Percentiles rank a stretch among this genome's conserved stretches.
Conservation (phyloP, 2,888 invertebrate genomes). For the Epistrophe grossulariae region DNA sequence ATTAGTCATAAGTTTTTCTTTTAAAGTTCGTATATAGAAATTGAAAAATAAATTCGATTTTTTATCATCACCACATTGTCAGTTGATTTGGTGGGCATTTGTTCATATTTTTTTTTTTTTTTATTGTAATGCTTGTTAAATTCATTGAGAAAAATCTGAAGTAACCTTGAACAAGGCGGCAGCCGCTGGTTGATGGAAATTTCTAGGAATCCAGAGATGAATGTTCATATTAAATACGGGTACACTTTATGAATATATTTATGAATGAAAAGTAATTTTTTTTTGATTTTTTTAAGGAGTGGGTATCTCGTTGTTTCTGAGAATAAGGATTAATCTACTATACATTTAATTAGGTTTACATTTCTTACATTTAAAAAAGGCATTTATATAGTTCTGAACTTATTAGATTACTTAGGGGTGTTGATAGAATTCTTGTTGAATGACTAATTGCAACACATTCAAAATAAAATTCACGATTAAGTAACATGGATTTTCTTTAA, state of each 20-base stretch:
- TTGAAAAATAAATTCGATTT: conserved; percentile 12
- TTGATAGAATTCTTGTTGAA: neutral
- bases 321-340: neutral
- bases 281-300: neutral
- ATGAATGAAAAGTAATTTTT: conserved; percentile 20
- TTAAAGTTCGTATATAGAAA: neutral
- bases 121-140: neutral
- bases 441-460: neutral
- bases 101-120: neutral
- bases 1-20: conserved; percentile 31
- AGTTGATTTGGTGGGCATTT: neutral
- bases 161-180: conserved; percentile 11
- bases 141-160: conserved; percentile 24
- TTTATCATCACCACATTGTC: neutral
- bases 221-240: conserved; percentile 4
- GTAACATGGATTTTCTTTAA: neutral
- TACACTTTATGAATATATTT: conserved; percentile 2
- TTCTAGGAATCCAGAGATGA: conserved; percentile 17
- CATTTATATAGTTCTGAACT: neutral
- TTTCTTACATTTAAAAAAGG: neutral
- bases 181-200: neutral
- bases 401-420: neutral
- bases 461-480: neutral
- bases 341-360: neutral
- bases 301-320: neutral